Percentiles rank a stretch among this genome's conserved stretches.
phyloP scores from a whole-genome alignment of 2,113 vertebrate genomes.

The Daphoenositta chrysoptera region DNA sequence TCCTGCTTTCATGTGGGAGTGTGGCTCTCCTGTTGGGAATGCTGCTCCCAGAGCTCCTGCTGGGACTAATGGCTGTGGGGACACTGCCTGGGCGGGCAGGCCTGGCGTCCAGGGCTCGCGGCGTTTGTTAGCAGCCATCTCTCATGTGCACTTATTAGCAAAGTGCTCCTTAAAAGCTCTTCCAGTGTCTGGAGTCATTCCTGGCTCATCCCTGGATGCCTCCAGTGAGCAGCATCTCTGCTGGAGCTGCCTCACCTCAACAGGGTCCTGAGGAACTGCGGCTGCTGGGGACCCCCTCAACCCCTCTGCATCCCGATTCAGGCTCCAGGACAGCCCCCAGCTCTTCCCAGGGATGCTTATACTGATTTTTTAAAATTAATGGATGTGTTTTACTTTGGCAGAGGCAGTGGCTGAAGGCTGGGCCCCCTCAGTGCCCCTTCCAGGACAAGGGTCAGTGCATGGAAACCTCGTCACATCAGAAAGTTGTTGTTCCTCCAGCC shows the following conservation, averaged over 20 bases:
- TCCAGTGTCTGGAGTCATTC: neutral
- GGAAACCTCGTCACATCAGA: neutral
- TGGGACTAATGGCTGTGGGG: neutral
- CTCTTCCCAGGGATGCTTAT: neutral
- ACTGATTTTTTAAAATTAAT: neutral
- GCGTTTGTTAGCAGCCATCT: neutral
- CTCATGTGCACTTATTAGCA: neutral
- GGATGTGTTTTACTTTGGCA: neutral
- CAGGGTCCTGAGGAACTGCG: neutral
- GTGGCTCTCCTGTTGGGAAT: neutral
- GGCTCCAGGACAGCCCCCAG: neutral
- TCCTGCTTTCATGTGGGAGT: neutral
- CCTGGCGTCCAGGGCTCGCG: neutral
- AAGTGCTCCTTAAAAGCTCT: neutral
- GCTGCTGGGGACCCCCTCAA: neutral
- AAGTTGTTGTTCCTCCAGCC: neutral
- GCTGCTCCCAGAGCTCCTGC: rapidly evolving
- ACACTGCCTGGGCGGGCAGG: neutral
- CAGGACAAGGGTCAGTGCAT: rapidly evolving
- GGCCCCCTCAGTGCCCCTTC: rapidly evolving
- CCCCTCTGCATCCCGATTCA: neutral
- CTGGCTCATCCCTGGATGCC: neutral
- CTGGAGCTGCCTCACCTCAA: neutral
- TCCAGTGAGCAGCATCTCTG: rapidly evolving
- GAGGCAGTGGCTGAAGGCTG: neutral